These are phyloP conservation scores for Kuschelorhynchus macadamiae DNA, from an alignment of 2,888 invertebrate species.

Conservation along the genomic window DNA sequence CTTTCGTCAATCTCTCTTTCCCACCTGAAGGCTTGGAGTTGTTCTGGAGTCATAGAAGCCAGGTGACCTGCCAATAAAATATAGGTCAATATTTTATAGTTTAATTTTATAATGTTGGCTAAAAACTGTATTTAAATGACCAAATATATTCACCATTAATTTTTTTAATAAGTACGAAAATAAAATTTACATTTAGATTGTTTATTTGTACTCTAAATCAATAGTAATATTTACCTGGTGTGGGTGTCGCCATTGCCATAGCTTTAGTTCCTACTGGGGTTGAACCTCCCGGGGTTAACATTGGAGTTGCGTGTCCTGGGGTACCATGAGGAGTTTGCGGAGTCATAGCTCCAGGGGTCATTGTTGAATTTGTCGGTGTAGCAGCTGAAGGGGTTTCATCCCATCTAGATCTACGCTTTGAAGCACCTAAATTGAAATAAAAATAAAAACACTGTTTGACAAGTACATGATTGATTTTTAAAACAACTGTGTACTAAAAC, in stretches of 20 bases:
- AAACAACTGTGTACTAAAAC: too few relatives aligned
- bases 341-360: slow-evolving; percentile 76
- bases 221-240: slow-evolving; percentile 76
- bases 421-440: slow-evolving; percentile 76
- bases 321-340: slow-evolving; percentile 79
- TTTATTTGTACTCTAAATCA: too few relatives aligned
- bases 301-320: slow-evolving; percentile 75
- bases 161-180: too few relatives aligned
- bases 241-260: slow-evolving; percentile 98
- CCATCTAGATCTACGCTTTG: slow-evolving; percentile 96
- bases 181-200: too few relatives aligned
- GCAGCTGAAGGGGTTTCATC: slow-evolving; percentile 91
- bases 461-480: too few relatives aligned
- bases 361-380: slow-evolving; percentile 72
- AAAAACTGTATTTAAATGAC: too few relatives aligned
- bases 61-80: slow-evolving; percentile 92
- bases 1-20: slow-evolving; percentile 99
- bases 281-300: slow-evolving; percentile 85
- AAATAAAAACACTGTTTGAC: too few relatives aligned
- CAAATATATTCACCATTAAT: too few relatives aligned
- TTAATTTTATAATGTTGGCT: too few relatives aligned
- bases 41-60: slow-evolving; percentile 99
- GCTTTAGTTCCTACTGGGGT: slow-evolving; percentile 95
- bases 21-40: slow-evolving; percentile 97
- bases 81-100: too few relatives aligned